Base-by-base conservation (phyloP, 2,113 vertebrate species). In the Pheucticus melanocephalus region DNA sequence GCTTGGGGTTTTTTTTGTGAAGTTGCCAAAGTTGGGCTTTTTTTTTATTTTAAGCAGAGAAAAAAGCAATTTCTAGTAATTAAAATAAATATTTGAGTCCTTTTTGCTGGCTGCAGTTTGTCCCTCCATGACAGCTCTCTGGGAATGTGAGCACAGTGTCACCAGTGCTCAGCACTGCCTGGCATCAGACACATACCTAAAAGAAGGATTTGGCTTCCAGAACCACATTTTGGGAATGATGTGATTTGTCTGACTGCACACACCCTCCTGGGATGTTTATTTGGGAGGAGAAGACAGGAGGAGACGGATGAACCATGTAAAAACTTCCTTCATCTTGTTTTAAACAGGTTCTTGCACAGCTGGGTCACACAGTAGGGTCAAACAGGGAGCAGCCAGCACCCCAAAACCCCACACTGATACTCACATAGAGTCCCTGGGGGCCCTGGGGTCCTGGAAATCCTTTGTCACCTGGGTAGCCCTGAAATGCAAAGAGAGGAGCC, bases 371-470 rank as follows among this genome's bases (percentile, higher is more conserved):
- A 2, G 33, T 0, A 45, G 50, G 11, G 39, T 33, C 53, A 44
- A 14, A 35, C 3, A 3, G 40, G 59, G 51, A 79, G 70, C 54
- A 66, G 27, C 15, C 2, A 2, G 54, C 51, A 47, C 33, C 70
- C 50, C 45, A 16, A 50, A 75, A 23, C 25, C 30, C 31, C 12
- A 3, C 6, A 20, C 5, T 42, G 19, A 76, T 95, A 98, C 98
- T 98, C 96, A 99, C 99, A 0, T 98, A 98, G 72, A 92, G 91
- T 37, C 99, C 99, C 8, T 97, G 96, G 85, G 98, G 98, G 11
- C 99, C 99, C 15, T 73, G 90, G 5, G 96, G 95, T 28, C 99
- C 99, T 18, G 39, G 31, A 21, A 59, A 75, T 68, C 99, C 99
- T 10, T 64, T 30, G 12, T 90, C 96, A 60, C 99, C 99, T 12